Conservation (phyloP, 2,797 vertebrate genomes). For the Ptychobarbus kaznakovi region DNA sequence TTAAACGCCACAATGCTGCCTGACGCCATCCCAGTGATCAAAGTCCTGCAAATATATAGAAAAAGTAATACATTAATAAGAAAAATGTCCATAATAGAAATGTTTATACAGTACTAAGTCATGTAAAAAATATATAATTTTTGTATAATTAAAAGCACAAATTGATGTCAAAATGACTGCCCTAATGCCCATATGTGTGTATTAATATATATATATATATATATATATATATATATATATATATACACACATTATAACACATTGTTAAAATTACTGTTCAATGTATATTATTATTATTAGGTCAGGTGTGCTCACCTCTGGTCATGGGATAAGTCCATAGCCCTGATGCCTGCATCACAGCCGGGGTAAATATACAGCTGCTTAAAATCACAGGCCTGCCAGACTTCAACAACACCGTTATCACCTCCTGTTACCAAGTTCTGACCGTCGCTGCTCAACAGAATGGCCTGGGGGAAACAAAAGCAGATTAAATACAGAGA, state of each 20-base stretch:
- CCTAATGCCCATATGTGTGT: background rate
- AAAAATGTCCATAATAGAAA: background rate
- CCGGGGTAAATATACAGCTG: constrained; percentile 99
- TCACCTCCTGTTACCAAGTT: constrained; percentile 97
- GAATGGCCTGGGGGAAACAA: constrained; percentile 83
- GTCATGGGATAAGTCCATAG: constrained; percentile 98
- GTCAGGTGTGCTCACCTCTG: constrained; percentile 85
- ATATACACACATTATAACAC: too few species aligned
- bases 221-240: too few species aligned
- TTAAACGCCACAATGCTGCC: constrained; percentile 99
- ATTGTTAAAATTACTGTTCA: background rate
- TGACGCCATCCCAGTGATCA: constrained; percentile 98
- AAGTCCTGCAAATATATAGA: constrained; percentile 81
- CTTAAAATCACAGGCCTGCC: constrained; percentile 99
- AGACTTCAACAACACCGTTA: constrained; percentile 98
- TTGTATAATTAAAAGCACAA: background rate
- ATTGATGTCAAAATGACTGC: background rate
- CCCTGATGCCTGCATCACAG: constrained; percentile 97
- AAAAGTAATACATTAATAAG: background rate
- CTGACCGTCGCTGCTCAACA: constrained; percentile 97
- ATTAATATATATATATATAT: background rate
- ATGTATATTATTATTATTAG: background rate
- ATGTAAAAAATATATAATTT: background rate
- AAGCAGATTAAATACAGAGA: background rate
- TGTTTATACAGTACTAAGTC: background rate